phyloP scores from a whole-genome alignment of 2,113 vertebrate genomes.

The Pseudorhombus dupliciocellatus region DNA sequence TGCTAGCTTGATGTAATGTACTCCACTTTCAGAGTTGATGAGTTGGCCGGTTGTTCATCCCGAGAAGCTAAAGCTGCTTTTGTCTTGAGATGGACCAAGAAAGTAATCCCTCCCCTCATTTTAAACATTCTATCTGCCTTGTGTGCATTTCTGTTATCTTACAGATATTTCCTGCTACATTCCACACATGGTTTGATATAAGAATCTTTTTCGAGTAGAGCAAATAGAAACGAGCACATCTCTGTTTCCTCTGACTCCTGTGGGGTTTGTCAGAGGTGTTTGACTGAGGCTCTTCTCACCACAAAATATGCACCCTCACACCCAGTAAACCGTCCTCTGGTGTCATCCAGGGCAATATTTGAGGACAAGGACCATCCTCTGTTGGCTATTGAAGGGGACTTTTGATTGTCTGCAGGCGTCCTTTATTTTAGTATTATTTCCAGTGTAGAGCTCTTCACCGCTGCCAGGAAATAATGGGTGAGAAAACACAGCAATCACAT shows the following conservation, averaged over 20 bases:
- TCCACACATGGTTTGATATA: slow-evolving; percentile 8
- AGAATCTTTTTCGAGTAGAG: background rate
- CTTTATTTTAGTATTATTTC: slow-evolving; percentile 36
- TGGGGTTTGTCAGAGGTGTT: slow-evolving; percentile 27
- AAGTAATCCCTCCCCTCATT: slow-evolving; percentile 8
- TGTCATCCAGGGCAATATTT: slow-evolving; percentile 16
- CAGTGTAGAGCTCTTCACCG: slow-evolving; percentile 32
- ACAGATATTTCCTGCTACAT: slow-evolving; percentile 5
- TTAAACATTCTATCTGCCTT: background rate
- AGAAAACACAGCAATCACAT: slow-evolving; percentile 41
- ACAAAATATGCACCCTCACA: slow-evolving; percentile 37
- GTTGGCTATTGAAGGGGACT: background rate
- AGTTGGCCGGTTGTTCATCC: slow-evolving; percentile 15
- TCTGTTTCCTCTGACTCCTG: background rate
- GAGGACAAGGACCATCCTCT: slow-evolving; percentile 26
- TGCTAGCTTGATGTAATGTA: slow-evolving; percentile 43
- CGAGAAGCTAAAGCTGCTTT: slow-evolving; percentile 39
- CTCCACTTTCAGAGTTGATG: slow-evolving; percentile 51
- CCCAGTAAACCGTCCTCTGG: slow-evolving; percentile 19
- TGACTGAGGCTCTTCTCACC: slow-evolving; percentile 24
- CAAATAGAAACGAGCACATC: background rate
- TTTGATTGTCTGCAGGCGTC: slow-evolving; percentile 25
- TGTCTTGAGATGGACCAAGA: slow-evolving; percentile 16
- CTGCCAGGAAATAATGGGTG: slow-evolving; percentile 32
- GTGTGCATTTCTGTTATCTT: background rate